A percentile compares a stretch with the other conserved stretches of the same genome.
Evolutionary conservation across 2,888 invertebrate species (phyloP).

Genomic region (Nomada hirtipes): DNA sequence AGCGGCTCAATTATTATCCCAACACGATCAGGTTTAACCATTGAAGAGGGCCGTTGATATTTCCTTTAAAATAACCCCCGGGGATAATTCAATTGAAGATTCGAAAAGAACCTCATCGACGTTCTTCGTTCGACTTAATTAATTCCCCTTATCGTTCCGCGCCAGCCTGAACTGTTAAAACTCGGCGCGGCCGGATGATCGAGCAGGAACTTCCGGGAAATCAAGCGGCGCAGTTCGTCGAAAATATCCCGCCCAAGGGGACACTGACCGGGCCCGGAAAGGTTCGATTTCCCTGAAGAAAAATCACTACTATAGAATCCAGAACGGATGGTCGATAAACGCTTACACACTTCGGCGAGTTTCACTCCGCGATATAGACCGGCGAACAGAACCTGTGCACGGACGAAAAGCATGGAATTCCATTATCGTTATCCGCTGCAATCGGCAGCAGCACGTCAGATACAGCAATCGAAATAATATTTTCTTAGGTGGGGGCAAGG

Average conservation of each 20-base stretch:
- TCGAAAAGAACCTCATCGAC: slow-evolving; percentile 25
- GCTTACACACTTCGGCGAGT: slow-evolving; percentile 36
- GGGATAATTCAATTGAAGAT: slow-evolving; percentile 15
- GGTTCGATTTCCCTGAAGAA: slow-evolving; percentile 35
- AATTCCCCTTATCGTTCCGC: slow-evolving; percentile 45
- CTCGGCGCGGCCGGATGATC: slow-evolving; percentile 17
- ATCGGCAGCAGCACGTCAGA: slow-evolving; percentile 58
- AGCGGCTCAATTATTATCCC: too few relatives aligned
- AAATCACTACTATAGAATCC: slow-evolving; percentile 44
- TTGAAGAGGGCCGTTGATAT: neutral
- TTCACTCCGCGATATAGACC: neutral
- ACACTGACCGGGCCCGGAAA: neutral
- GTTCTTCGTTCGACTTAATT: slow-evolving; percentile 42
- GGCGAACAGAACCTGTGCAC: neutral
- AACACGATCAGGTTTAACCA: neutral
- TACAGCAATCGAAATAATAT: slow-evolving; percentile 63
- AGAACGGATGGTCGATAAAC: slow-evolving; percentile 59
- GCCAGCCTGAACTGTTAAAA: slow-evolving; percentile 30
- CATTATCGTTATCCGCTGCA: slow-evolving; percentile 62
- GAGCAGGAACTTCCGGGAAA: slow-evolving; percentile 19
- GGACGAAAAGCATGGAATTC: slow-evolving; percentile 56
- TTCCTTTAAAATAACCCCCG: neutral
- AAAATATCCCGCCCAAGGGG: slow-evolving; percentile 20
- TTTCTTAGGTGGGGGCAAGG: slow-evolving; percentile 38
- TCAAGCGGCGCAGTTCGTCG: neutral